phyloP scores from a whole-genome alignment of 2,113 vertebrate species.

The Upupa epops region DNA sequence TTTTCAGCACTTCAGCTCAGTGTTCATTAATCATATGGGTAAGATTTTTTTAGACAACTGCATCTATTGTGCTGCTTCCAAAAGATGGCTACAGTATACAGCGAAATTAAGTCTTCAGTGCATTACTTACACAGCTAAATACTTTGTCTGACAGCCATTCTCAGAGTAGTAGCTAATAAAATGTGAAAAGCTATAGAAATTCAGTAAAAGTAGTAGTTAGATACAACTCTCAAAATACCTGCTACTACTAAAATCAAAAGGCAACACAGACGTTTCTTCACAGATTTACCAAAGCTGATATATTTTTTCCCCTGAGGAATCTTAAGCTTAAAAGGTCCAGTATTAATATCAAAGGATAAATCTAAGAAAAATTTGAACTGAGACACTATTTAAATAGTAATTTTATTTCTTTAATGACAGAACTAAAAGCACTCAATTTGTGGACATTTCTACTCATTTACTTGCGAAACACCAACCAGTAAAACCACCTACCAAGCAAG shows the following conservation, averaged over 20 bases:
- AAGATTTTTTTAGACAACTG: not conserved
- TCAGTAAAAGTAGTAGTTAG: not conserved
- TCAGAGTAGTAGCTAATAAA: not conserved
- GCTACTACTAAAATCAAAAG: not conserved
- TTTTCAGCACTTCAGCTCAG: not conserved
- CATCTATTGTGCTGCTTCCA: not conserved
- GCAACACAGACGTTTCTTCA: not conserved
- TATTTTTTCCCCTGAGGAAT: not conserved
- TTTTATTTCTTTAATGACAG: not conserved
- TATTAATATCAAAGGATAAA: not conserved
- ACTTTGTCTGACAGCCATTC: not conserved
- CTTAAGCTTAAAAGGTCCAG: not conserved
- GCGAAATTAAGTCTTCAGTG: not conserved
- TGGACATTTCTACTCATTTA: not conserved
- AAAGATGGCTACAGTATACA: not conserved
- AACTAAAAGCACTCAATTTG: not conserved
- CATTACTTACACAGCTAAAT: not conserved
- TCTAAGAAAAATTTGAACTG: not conserved
- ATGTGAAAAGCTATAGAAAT: not conserved
- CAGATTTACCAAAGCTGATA: not conserved
- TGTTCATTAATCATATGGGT: not conserved
- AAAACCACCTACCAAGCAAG: not conserved
- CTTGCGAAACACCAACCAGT: not conserved
- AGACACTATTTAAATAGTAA: not conserved
- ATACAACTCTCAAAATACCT: not conserved